Conservation (phyloP, 2,113 vertebrate genomes). For the Halichoeres trimaculatus region DNA sequence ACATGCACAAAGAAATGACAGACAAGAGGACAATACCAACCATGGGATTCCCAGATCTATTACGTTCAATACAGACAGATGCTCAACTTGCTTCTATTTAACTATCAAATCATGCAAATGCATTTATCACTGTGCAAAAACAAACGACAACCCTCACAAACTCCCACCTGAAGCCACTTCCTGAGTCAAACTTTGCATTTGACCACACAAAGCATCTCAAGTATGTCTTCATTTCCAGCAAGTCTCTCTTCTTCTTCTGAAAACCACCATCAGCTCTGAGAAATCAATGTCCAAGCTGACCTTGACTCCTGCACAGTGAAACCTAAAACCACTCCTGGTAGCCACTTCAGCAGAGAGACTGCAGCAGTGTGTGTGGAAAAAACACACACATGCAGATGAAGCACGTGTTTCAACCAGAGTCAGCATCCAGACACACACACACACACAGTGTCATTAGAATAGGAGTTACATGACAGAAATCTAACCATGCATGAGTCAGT, state of each 20-base stretch:
- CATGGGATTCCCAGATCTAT: conserved; percentile 1
- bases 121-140: too few relatives aligned
- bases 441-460: background rate
- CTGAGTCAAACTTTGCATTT: background rate
- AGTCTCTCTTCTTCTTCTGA: conserved; percentile 3
- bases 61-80: background rate
- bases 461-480: background rate
- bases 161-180: background rate
- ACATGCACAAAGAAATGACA: background rate
- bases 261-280: conserved; percentile 35
- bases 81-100: background rate
- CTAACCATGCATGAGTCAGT: too few relatives aligned
- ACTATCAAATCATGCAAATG: background rate
- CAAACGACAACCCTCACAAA: background rate
- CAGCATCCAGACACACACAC: conserved; percentile 3
- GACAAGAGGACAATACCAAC: background rate
- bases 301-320: conserved; percentile 54
- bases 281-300: conserved; percentile 42
- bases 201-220: background rate
- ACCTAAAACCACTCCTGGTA: conserved; percentile 34
- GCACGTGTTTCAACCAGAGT: background rate
- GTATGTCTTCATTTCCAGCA: background rate
- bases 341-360: conserved; percentile 14
- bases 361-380: conserved; percentile 48
- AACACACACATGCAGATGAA: background rate